phyloP scores from a whole-genome alignment of 2,888 invertebrate genomes.

The Linyphia triangularis region DNA sequence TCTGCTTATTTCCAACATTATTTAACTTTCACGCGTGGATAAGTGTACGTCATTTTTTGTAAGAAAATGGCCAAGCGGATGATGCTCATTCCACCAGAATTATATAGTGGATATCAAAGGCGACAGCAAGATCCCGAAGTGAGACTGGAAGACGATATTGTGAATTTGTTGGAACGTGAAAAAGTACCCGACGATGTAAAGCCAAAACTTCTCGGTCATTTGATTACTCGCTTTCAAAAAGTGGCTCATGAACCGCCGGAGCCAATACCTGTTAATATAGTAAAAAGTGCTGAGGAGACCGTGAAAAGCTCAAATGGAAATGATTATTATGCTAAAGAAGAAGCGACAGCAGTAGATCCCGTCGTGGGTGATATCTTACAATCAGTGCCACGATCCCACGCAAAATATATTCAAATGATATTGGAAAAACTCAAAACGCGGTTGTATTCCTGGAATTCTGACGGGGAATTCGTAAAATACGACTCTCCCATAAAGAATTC shows the following conservation, averaged over 20 bases:
- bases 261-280: conserved; percentile 12
- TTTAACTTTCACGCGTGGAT: too few species aligned
- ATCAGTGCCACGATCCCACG: neutral
- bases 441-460: conserved; percentile 6
- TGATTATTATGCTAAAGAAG: too few species aligned
- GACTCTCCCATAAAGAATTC: neutral
- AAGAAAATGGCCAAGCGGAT: neutral
- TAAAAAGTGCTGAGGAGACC: neutral
- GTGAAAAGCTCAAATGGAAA: neutral
- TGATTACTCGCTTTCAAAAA: conserved; percentile 39
- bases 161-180: conserved; percentile 11
- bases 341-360: neutral
- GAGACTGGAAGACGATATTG: conserved; percentile 31
- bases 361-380: neutral
- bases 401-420: neutral
- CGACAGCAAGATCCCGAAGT: conserved; percentile 35
- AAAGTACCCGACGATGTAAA: conserved; percentile 53
- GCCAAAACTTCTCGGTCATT: conserved; percentile 37
- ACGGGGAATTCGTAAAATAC: neutral
- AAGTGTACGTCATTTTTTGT: too few species aligned
- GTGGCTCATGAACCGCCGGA: conserved; percentile 5
- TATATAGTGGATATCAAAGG: neutral
- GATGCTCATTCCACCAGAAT: conserved; percentile 32
- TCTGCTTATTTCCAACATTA: too few species aligned
- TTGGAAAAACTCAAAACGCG: conserved; percentile 34